Conservation (phyloP, 1,140 invertebrate genomes). For the Drosophila ogumai region DNA sequence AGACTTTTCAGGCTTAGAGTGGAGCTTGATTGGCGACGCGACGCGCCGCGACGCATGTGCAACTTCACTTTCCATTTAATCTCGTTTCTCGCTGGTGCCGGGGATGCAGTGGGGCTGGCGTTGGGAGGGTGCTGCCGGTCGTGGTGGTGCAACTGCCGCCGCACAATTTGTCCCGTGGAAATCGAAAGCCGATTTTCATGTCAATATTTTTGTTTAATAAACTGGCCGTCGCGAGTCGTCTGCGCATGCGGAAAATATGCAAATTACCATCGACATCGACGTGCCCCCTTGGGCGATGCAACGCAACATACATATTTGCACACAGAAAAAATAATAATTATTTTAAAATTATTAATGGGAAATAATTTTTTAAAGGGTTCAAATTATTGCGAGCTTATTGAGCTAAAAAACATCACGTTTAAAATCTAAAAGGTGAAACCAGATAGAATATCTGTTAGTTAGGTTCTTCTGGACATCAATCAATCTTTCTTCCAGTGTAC, state of each 20-base stretch:
- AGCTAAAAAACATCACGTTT: background rate
- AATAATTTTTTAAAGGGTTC: background rate
- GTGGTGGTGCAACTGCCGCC: slow-evolving; percentile 59
- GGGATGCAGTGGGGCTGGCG: background rate
- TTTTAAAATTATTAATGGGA: background rate
- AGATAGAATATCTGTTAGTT: too few relatives aligned
- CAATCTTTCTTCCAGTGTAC: background rate
- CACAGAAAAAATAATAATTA: slow-evolving; percentile 5
- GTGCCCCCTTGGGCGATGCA: slow-evolving; percentile 32
- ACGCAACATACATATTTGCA: slow-evolving; percentile 36
- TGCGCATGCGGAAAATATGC: slow-evolving; percentile 81
- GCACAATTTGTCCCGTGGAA: slow-evolving; percentile 80
- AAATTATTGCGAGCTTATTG: background rate
- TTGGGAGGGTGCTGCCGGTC: background rate
- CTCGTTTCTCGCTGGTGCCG: slow-evolving; percentile 46
- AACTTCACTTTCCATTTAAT: slow-evolving; percentile 84
- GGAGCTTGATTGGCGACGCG: slow-evolving; percentile 66
- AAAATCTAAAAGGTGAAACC: background rate
- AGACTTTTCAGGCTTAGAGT: slow-evolving; percentile 14
- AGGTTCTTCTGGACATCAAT: too few relatives aligned
- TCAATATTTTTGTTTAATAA: slow-evolving; percentile 82
- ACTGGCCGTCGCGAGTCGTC: slow-evolving; percentile 56
- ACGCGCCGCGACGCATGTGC: slow-evolving; percentile 67
- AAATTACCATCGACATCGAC: slow-evolving; percentile 62
- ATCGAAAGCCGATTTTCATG: slow-evolving; percentile 83